A percentile compares a stretch with the other conserved stretches of the same genome.
These are phyloP conservation scores for Andrena haemorrhoa DNA, from an alignment of 2,888 invertebrate genomes.

Conservation along the genomic window DNA sequence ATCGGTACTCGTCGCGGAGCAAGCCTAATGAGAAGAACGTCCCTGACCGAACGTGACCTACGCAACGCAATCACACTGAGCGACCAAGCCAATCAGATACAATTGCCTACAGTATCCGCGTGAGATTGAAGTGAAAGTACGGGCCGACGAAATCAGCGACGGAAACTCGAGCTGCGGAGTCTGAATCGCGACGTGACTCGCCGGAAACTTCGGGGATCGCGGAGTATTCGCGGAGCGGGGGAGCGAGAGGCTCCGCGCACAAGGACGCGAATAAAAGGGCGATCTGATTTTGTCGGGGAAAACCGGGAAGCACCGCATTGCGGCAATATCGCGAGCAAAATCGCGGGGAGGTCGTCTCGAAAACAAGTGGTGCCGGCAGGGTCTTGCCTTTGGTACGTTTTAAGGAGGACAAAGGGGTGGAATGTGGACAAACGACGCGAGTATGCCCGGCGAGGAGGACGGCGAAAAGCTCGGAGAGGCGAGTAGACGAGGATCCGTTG, in stretches of 20 bases:
- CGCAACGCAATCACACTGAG: too few relatives aligned
- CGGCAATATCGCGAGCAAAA: constrained; percentile 57
- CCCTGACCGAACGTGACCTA: too few relatives aligned
- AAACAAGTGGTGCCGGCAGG: background rate
- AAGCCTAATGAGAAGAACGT: too few relatives aligned
- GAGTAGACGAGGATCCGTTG: constrained; percentile 30
- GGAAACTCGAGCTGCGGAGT: constrained; percentile 7
- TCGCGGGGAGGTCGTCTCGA: constrained; percentile 24
- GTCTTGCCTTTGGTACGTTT: constrained; percentile 28
- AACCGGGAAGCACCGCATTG: constrained; percentile 56
- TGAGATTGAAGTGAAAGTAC: constrained; percentile 8
- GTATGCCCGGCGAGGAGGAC: background rate
- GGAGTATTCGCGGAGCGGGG: background rate
- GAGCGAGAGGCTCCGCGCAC: background rate
- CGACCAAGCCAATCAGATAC: background rate
- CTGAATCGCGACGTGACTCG: constrained; percentile 24
- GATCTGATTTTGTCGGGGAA: constrained; percentile 40
- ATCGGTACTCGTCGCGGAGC: background rate
- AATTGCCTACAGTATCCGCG: background rate
- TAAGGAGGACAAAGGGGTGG: constrained; percentile 35
- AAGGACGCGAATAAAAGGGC: constrained; percentile 37
- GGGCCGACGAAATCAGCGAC: background rate
- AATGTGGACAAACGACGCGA: constrained; percentile 39
- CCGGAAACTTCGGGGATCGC: background rate
- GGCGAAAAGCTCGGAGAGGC: background rate